Percentiles rank a stretch among this genome's conserved stretches.
These are phyloP conservation scores for Aspidapion aeneum DNA, from an alignment of 2,888 invertebrate species.

Conservation along the genomic window DNA sequence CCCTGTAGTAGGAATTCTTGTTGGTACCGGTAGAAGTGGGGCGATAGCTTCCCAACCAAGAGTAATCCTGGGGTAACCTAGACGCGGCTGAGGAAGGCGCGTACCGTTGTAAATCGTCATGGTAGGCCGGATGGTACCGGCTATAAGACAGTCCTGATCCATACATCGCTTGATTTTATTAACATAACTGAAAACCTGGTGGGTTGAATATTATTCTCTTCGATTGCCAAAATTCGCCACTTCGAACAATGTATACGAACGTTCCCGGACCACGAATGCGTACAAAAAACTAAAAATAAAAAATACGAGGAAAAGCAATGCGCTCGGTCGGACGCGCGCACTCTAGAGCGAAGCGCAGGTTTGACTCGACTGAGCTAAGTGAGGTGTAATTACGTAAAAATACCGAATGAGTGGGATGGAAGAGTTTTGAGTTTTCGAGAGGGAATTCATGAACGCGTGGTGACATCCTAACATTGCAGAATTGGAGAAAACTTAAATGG, in stretches of 20 bases:
- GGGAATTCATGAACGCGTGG: constrained; percentile 12
- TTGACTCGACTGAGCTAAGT: constrained; percentile 32
- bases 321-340: constrained; percentile 33
- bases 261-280: constrained; percentile 62
- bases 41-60: constrained; percentile 21
- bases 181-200: constrained; percentile 10
- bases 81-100: constrained; percentile 9
- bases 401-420: constrained; percentile 27
- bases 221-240: constrained; percentile 27
- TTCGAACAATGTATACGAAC: too few species aligned
- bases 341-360: constrained; percentile 32
- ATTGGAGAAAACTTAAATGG: too few species aligned
- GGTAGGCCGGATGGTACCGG: constrained; percentile 42
- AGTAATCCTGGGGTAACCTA: constrained; percentile 21
- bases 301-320: constrained; percentile 29
- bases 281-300: constrained; percentile 66
- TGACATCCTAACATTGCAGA: constrained; percentile 15
- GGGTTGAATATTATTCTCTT: constrained; percentile 24
- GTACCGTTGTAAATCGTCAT: constrained; percentile 33
- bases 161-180: constrained; percentile 34
- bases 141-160: constrained; percentile 40
- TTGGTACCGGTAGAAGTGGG: constrained; percentile 15
- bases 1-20: constrained; percentile 13
- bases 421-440: constrained; percentile 20
- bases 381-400: constrained; percentile 32